Base-by-base conservation (phyloP, 2,888 invertebrate species). In the Osedax fenrisi region DNA sequence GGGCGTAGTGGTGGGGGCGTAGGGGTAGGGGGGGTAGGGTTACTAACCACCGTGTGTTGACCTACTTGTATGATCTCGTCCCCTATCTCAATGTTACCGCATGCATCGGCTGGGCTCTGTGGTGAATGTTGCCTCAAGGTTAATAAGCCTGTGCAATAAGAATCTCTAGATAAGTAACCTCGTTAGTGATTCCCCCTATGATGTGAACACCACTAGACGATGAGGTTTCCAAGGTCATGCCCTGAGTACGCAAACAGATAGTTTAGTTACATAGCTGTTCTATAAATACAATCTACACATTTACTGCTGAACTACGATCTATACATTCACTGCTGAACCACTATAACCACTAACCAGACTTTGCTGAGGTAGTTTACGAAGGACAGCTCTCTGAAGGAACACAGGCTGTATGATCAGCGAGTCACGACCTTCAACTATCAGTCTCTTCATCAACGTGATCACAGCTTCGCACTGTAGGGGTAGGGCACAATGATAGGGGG, bases 381-480 rank as follows among this genome's bases (percentile, higher is more conserved):
- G 87, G 64, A 91, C 90, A 56, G 93, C 92, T 77, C 92, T 86
- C 85, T 92, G 92, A 77, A 96, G 86, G n/a, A 91, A 90, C 1
- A 94, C 91, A 3, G 94, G 94, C 85, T 93, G 93, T 77, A 96
- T 87, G 79, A 94, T 89, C 87, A 92, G 88, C 2, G 95, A 92
- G 87, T 96, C 95, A 75, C 89, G 88, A 79, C 90, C 90, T 81
- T 92, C 91, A 76, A 83, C 81, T 81, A 94, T 90, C 78, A 94
- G 89, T 81, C 90, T 89, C 85, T 94, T 41, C 41, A 41, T 41
- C 17, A 41, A 10, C 41, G 5, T 5, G 17, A 17, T 17, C 5
- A 41, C 41, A 17, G 41, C 41, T 41, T 41, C 41, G 41, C 41
- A 41, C 41, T 41, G 41, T 10, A n/a, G n/a, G n/a, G n/a, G n/a